A percentile compares a stretch with the other conserved stretches of the same genome.
These are phyloP conservation scores for Mobula birostris DNA, from an alignment of 2,113 vertebrate genomes.

Conservation along the genomic window DNA sequence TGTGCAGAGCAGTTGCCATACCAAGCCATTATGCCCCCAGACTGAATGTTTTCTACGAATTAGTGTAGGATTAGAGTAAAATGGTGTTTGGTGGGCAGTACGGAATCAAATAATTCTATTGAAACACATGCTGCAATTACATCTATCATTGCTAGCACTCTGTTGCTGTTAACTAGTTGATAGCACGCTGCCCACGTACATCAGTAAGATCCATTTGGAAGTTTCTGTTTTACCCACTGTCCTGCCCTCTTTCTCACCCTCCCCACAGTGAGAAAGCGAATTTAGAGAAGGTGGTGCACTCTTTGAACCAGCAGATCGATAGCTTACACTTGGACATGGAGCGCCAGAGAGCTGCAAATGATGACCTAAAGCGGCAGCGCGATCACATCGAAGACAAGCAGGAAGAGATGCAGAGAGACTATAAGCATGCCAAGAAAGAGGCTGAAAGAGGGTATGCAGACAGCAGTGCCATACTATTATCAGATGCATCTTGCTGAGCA, in stretches of 20 bases:
- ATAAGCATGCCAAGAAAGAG: constrained; percentile 49
- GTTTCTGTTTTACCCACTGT: not conserved
- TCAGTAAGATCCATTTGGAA: not conserved
- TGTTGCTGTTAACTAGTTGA: not conserved
- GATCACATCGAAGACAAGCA: constrained; percentile 56
- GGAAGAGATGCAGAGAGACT: constrained; percentile 56
- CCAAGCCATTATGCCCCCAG: no score
- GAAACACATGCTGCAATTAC: not conserved
- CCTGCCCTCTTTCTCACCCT: not conserved
- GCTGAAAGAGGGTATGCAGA: constrained; percentile 57
- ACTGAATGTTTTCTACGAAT: no score
- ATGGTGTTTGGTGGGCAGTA: no score
- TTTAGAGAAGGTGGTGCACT: constrained; percentile 51
- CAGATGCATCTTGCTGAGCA: no score
- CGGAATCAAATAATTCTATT: not conserved
- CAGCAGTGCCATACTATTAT: not conserved
- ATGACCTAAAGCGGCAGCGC: constrained; percentile 57
- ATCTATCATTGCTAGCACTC: no score
- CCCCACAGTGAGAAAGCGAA: constrained; percentile 60
- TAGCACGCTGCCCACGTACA: not conserved
- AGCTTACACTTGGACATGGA: constrained; percentile 51
- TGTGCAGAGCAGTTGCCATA: no score
- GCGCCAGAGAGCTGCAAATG: constrained; percentile 47
- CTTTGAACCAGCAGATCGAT: constrained; percentile 51
- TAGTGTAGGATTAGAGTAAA: no score